A percentile compares a stretch with the other conserved stretches of the same genome.
Conservation (phyloP, 2,797 vertebrate genomes). For the Syngnathus rostellatus region DNA sequence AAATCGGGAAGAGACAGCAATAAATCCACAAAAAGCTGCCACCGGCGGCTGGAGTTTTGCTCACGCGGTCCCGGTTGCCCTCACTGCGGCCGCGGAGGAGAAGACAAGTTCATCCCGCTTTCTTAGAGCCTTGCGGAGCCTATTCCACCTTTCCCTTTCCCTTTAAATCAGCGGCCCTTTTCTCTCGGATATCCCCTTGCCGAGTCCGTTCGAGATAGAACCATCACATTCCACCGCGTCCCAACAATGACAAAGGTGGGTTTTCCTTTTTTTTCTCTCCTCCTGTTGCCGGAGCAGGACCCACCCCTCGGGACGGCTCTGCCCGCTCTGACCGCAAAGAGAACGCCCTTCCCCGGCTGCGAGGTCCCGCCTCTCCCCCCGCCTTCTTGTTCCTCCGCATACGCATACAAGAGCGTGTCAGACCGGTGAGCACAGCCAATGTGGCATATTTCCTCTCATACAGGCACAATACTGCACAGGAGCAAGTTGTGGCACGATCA, state of each 20-base stretch:
- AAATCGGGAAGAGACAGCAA: slow-evolving; percentile 11
- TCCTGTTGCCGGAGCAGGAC: slow-evolving; percentile 60
- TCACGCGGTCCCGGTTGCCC: slow-evolving; percentile 35
- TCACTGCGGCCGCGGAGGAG: slow-evolving; percentile 31
- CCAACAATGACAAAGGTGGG: slow-evolving; percentile 78
- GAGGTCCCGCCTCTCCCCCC: slow-evolving; percentile 68
- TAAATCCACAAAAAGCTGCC: slow-evolving; percentile 41
- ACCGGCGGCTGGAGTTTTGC: slow-evolving; percentile 27
- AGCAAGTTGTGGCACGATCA: slow-evolving; percentile 6
- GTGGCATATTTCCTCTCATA: slow-evolving; percentile 3
- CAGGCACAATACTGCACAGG: background rate
- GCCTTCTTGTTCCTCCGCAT: slow-evolving; percentile 6
- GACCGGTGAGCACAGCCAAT: slow-evolving; percentile 20
- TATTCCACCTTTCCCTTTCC: slow-evolving; percentile 16
- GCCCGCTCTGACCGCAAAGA: slow-evolving; percentile 66
- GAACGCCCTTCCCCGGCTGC: slow-evolving; percentile 70
- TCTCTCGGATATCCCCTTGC: slow-evolving; percentile 54
- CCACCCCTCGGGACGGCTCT: slow-evolving; percentile 70
- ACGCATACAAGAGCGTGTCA: slow-evolving; percentile 17
- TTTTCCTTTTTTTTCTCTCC: slow-evolving; percentile 51
- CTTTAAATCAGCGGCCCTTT: slow-evolving; percentile 38
- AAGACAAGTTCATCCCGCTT: slow-evolving; percentile 53
- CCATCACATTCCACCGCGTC: slow-evolving; percentile 73
- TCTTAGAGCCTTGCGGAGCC: slow-evolving; percentile 20
- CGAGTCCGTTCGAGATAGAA: slow-evolving; percentile 61